Conservation (phyloP, 2,888 invertebrate species). For the Leptinotarsa haldemani region DNA sequence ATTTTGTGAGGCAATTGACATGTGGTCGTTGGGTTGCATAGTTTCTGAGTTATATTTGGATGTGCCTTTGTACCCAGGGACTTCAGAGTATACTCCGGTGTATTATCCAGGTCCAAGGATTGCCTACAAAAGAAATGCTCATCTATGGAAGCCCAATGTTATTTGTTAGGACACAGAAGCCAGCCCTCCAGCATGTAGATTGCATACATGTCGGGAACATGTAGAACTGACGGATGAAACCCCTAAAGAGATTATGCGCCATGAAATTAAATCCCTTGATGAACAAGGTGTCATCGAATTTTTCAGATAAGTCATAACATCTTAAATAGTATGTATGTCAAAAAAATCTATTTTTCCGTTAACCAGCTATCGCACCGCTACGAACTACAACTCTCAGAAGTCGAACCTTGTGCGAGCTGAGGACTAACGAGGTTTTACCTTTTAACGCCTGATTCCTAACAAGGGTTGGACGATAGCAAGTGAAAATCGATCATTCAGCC, state of each 20-base stretch:
- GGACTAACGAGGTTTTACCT: no score
- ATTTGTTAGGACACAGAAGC: conserved; percentile 95
- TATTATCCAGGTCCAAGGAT: conserved; percentile 81
- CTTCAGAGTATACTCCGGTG: conserved; percentile 96
- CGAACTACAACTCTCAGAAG: no score
- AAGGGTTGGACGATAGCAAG: no score
- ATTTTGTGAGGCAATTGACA: conserved; percentile 99
- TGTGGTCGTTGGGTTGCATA: conserved; percentile 99
- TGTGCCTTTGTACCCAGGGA: conserved; percentile 99
- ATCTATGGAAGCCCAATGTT: no score
- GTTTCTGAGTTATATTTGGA: conserved; percentile 99
- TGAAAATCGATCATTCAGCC: no score
- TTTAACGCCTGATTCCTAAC: no score
- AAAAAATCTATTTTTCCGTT: no score
- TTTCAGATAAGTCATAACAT: no score
- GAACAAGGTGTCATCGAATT: no score
- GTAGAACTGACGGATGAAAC: conserved; percentile 97
- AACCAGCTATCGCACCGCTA: no score
- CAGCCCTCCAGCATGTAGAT: conserved; percentile 86
- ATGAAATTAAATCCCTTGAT: conserved; percentile 99
- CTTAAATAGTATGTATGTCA: no score
- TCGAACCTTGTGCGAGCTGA: no score
- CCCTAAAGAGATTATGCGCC: conserved; percentile 99
- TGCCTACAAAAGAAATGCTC: conserved; percentile 99
- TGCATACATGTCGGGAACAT: conserved; percentile 97